A percentile compares a stretch with the other conserved stretches of the same genome.
Conservation (phyloP, 37 sponge, comb jelly and placozoan genomes). For the Amphimedon queenslandica region DNA sequence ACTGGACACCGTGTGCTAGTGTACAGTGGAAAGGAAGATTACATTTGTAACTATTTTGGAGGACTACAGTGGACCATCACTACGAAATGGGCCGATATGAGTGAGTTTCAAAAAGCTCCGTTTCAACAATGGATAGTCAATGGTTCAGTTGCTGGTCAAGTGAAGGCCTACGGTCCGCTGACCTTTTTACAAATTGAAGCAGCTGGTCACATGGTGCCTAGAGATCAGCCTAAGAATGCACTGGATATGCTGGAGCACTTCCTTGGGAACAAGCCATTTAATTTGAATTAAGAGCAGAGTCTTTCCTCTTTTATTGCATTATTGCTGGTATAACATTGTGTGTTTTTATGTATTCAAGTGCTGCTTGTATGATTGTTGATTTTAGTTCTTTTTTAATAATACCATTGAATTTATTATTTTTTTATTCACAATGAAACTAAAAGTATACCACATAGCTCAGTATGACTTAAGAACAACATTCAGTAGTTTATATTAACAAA, state of each 20-base stretch:
- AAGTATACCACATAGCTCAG: too few species aligned
- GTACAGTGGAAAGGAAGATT: conserved; percentile 83
- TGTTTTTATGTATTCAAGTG: too few species aligned
- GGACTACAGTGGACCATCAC: conserved; percentile 55
- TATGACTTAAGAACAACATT: too few species aligned
- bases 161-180: conserved; percentile 40
- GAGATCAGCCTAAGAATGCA: conserved; percentile 76
- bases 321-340: too few species aligned
- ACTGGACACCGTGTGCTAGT: conserved; percentile 51
- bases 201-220: conserved; percentile 89
- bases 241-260: conserved; percentile 38
- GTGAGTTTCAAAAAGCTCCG: conserved; percentile 22
- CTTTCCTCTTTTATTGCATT: too few species aligned
- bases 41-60: conserved; percentile 75
- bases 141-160: conserved; percentile 35
- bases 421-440: too few species aligned
- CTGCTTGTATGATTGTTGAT: too few species aligned
- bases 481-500: too few species aligned
- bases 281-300: too few species aligned
- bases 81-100: conserved; percentile 59
- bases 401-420: too few species aligned
- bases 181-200: conserved; percentile 65
- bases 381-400: too few species aligned
- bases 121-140: conserved; percentile 30
- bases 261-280: conserved; percentile 38